Base-by-base conservation (phyloP, 2,797 vertebrate species). In the Sebastes ruberrimus region DNA sequence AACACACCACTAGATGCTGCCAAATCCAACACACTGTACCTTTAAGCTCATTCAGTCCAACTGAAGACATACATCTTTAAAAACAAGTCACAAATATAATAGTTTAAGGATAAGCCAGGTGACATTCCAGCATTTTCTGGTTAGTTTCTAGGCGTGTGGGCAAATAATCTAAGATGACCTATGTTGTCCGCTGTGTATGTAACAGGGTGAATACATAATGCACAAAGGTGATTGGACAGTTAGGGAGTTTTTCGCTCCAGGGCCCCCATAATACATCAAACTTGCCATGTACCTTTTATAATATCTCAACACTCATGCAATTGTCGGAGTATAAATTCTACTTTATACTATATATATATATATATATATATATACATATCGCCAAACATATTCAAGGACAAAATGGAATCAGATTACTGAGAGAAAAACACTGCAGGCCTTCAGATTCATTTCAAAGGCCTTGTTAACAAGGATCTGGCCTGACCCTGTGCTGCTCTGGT, bases 381-480 rank as follows among this genome's bases (percentile, higher is more conserved):
- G 60, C 32, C 60, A 38, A 57, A 76, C 25, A 71, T 64, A 70
- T 83, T 74, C 42, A 82, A 76, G 76, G 69, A 74, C 63, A 75
- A 72, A 80, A 78, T 52, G 5, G 75, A 65, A 60, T 65, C 2
- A 35, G 33, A 56, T 57, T 35, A 49, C 55, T 20, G 10, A 74
- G 32, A 78, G 53, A 78, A 85, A 86, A 86, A 80, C 72, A 71
- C 53, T 59, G 62, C 16, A 60, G 52, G 65, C 46, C 69, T 42
- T 79, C 25, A 33, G 46, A 70, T 38, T 76, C 13, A 27, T 77
- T 82, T 71, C 59, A 83, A 84, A 81, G 57, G 63, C 38, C 66
- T 81, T 59, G 83, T 84, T 87, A 86, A 81, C 70, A 78, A 84
- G 73, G 42, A 81, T 80, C 67, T 32, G 20, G 28, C 49, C 59